Conservation (phyloP, 35 echinoderm and acorn worm species). For the Chiridota heheva region DNA sequence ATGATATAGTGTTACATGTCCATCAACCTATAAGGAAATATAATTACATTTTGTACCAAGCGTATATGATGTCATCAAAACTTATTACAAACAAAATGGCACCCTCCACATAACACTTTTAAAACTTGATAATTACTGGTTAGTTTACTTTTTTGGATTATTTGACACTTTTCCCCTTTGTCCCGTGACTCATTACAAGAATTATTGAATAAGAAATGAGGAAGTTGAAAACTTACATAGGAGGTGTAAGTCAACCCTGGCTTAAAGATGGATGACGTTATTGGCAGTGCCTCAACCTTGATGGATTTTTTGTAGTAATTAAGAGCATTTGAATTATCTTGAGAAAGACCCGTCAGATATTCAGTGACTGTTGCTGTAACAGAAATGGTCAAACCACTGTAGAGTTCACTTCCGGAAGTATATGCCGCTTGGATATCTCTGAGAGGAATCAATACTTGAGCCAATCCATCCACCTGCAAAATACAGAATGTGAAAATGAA, state of each 20-base stretch:
- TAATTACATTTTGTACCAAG: no score
- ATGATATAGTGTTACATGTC: no score
- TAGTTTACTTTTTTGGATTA: no score
- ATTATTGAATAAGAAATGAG: no score
- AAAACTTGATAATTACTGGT: no score
- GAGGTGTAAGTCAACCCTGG: constrained; percentile 71
- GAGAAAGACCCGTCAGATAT: constrained; percentile 63
- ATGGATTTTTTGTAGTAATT: constrained; percentile 43
- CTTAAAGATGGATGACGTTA: constrained; percentile 58
- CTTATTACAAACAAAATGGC: no score
- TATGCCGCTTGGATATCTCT: background rate
- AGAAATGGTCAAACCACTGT: background rate
- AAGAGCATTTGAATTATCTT: constrained; percentile 17
- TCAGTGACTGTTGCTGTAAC: constrained; percentile 69
- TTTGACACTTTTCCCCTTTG: no score
- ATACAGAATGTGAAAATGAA: background rate
- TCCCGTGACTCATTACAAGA: no score
- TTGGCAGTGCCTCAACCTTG: constrained; percentile 54
- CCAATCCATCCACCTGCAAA: constrained; percentile 9
- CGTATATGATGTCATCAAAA: no score
- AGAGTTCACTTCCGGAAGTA: background rate
- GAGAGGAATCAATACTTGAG: background rate
- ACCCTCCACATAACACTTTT: no score
- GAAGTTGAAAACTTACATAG: constrained; percentile 62
- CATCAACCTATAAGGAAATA: no score